Conservation (phyloP, 2,888 invertebrate genomes). For the Dexiosoma caninum region DNA sequence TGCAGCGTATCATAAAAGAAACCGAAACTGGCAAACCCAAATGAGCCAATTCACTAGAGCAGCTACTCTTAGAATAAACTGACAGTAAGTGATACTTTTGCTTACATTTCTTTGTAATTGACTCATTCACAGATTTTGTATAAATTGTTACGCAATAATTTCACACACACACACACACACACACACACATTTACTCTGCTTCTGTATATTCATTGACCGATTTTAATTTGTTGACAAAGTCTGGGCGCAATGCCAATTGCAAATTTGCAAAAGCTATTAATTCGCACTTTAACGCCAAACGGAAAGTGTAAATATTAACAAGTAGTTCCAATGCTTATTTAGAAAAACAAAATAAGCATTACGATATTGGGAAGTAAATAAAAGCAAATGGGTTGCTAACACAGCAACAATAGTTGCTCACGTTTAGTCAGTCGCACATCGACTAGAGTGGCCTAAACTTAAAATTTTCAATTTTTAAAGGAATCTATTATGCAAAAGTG, state of each 20-base stretch:
- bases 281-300: constrained; percentile 42
- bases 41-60: no score
- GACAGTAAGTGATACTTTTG: no score
- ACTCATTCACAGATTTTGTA: neutral
- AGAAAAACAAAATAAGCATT: neutral
- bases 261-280: constrained; percentile 23
- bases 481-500: neutral
- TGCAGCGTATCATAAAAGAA: no score
- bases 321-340: neutral
- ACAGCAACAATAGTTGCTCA: neutral
- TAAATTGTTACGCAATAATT: neutral
- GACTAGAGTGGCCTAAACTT: neutral
- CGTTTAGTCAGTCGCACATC: neutral
- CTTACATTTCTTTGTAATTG: no score
- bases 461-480: neutral
- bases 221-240: constrained; percentile 21
- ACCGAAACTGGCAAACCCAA: no score
- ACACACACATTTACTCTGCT: neutral
- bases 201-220: constrained; percentile 20
- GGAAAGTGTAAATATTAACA: constrained; percentile 50
- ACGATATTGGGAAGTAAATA: neutral
- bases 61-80: no score
- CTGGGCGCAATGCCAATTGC: constrained; percentile 21
- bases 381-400: neutral
- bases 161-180: neutral